These are phyloP conservation scores for Python bivittatus DNA, from an alignment of 2,113 vertebrate species.

Conservation along the genomic window DNA sequence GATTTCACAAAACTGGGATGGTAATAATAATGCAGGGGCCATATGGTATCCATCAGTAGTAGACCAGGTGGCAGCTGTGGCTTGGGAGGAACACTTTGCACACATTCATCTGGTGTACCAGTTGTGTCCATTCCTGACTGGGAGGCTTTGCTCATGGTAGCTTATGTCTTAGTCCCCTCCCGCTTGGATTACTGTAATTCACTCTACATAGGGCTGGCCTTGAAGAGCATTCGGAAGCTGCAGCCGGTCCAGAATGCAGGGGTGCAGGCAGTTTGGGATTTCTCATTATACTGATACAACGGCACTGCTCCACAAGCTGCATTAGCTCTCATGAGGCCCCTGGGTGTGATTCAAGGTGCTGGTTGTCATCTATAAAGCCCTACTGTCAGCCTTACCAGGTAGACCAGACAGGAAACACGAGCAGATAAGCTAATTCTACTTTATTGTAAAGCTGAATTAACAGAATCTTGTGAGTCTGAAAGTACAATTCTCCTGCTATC, in stretches of 20 bases:
- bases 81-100: not conserved
- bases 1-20: not conserved
- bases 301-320: not conserved
- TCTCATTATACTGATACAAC: not conserved
- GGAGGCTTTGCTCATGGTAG: not conserved
- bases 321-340: not conserved
- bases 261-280: not conserved
- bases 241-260: not conserved
- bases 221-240: not conserved
- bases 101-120: not conserved
- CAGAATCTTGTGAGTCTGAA: too few relatives aligned
- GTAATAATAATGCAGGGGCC: not conserved
- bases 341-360: not conserved
- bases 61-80: too few relatives aligned
- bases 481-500: too few relatives aligned
- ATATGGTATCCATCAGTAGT: not conserved
- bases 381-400: too few relatives aligned
- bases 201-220: not conserved
- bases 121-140: not conserved
- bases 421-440: too few relatives aligned
- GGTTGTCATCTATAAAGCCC: not conserved
- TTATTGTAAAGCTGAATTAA: too few relatives aligned
- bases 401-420: too few relatives aligned
- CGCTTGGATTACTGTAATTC: not conserved
- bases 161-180: not conserved